Evolutionary conservation across 2,888 invertebrate species (phyloP).

Genomic region (Endotricha flammealis): DNA sequence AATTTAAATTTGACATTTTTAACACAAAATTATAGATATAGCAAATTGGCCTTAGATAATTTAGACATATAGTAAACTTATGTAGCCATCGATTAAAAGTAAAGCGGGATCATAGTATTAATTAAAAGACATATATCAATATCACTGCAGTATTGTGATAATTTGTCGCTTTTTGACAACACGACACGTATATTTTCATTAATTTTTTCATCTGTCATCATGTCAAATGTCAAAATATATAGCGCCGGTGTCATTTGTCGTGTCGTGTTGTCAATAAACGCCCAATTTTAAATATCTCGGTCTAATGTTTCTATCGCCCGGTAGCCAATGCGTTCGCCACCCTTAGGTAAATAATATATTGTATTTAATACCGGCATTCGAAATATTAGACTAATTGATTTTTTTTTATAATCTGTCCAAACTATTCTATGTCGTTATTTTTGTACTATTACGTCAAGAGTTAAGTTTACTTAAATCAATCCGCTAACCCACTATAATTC

Average conservation of each 20-base stretch:
- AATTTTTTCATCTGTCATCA: too few species aligned
- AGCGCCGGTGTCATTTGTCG: too few species aligned
- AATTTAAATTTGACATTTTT: constrained; percentile 34
- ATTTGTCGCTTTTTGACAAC: too few species aligned
- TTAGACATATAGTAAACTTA: constrained; percentile 54
- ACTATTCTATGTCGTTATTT: constrained; percentile 60
- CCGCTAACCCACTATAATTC: constrained; percentile 74
- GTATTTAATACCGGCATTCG: constrained; percentile 25
- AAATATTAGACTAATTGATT: constrained; percentile 31
- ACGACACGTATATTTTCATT: too few species aligned
- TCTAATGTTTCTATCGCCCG: constrained; percentile 38
- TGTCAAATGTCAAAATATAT: too few species aligned
- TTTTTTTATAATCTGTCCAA: constrained; percentile 36
- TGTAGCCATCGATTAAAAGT: constrained; percentile 47
- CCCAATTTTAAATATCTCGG: constrained; percentile 30
- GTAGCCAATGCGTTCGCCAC: constrained; percentile 26
- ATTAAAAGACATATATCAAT: constrained; percentile 54
- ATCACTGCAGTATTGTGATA: constrained; percentile 51
- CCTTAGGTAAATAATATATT: too few species aligned
- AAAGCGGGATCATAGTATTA: constrained; percentile 65
- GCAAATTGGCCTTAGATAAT: constrained; percentile 67
- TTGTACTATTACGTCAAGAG: constrained; percentile 68
- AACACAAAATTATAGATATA: constrained; percentile 74
- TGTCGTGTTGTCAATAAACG: too few species aligned
- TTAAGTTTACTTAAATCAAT: constrained; percentile 73